Evolutionary conservation across 2,797 vertebrate species (phyloP).

Genomic region (Glossophaga mutica): DNA sequence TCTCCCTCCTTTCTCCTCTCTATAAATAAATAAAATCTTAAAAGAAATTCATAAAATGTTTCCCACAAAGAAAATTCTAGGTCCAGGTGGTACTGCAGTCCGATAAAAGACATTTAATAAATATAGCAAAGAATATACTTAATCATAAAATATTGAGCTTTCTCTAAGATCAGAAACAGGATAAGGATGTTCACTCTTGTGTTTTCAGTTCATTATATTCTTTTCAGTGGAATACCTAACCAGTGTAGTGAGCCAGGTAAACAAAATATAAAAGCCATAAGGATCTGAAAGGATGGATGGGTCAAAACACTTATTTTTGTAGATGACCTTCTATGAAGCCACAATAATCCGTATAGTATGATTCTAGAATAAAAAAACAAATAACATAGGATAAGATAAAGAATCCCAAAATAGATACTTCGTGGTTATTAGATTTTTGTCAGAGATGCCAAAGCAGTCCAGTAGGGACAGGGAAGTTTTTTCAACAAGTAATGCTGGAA

Average conservation of each 20-base stretch:
- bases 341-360: background rate
- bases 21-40: too few relatives aligned
- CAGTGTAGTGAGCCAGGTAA: background rate
- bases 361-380: background rate
- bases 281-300: background rate
- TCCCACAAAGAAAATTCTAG: background rate
- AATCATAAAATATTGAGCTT: background rate
- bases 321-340: background rate
- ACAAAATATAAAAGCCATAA: background rate
- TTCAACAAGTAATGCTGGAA: background rate
- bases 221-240: background rate
- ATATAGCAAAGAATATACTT: background rate
- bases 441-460: background rate
- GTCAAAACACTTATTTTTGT: background rate
- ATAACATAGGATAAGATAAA: background rate
- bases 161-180: background rate
- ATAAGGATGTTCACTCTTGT: background rate
- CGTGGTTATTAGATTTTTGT: background rate
- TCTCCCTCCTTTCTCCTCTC: too few relatives aligned
- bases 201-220: background rate
- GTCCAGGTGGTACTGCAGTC: background rate
- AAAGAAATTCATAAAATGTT: background rate
- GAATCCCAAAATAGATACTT: background rate
- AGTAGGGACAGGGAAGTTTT: background rate
- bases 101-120: constrained; percentile 1